Evolutionary conservation across 1,140 invertebrate species (phyloP).

Genomic region (honey bee (Apis mellifera)): DNA sequence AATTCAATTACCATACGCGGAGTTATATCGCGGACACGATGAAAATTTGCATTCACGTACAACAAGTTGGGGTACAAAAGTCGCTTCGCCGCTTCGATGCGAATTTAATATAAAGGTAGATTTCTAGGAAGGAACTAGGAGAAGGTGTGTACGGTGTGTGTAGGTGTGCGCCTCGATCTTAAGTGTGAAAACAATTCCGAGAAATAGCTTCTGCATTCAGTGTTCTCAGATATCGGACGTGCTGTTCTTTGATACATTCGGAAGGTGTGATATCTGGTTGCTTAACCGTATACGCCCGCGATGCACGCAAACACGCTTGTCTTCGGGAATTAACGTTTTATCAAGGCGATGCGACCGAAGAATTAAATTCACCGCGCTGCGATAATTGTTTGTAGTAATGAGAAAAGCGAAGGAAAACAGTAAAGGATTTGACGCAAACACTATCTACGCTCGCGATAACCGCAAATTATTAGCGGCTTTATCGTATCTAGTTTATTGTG

Average conservation of each 20-base stretch:
- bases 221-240: slow-evolving; percentile 63
- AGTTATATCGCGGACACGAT: background rate
- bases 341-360: background rate
- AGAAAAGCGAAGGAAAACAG: slow-evolving; percentile 16
- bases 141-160: background rate
- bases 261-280: slow-evolving; percentile 66
- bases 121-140: slow-evolving; percentile 15
- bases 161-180: slow-evolving; percentile 44
- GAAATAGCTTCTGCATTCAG: slow-evolving; percentile 63
- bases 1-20: background rate
- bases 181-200: slow-evolving; percentile 69
- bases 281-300: slow-evolving; percentile 36
- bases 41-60: background rate
- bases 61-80: background rate
- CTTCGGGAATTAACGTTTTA: slow-evolving; percentile 25
- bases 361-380: background rate
- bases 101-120: background rate
- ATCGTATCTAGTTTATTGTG: slow-evolving; percentile 38
- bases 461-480: slow-evolving; percentile 37
- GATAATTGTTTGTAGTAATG: slow-evolving; percentile 16
- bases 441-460: slow-evolving; percentile 33
- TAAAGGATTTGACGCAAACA: slow-evolving; percentile 16
- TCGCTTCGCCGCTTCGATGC: background rate
- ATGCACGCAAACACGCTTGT: slow-evolving; percentile 38
- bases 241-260: slow-evolving; percentile 57